Evolutionary conservation across 2,113 vertebrate species (phyloP), one percentile per base, ranked within the genome.

Genomic region (Pseudorhombus dupliciocellatus): DNA sequence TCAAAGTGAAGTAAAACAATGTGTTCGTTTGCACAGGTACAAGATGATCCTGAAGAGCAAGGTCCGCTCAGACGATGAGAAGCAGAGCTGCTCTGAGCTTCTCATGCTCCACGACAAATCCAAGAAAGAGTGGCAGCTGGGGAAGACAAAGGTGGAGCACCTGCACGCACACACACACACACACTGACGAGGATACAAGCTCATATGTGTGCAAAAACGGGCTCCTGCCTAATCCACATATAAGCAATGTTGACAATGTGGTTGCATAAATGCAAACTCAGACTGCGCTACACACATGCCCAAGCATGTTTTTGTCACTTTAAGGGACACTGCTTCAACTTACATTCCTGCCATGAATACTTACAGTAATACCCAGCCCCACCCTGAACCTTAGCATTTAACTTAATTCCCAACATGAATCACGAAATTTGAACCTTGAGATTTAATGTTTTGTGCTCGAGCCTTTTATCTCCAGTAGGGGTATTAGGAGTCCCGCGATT

Each of bases 121-220:
- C 55, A 94, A 85, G 79, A 95, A 79, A 62, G 93, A 94, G 70
- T 97, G 96, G 96, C 95, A 96, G 75, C 62, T 97, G 78, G 96
- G 96, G 30, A 97, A 96, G 88, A 95, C 94, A 63, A 97, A 97
- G 96, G 96, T 97, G 58, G 57, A 71, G 54, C 54, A 48, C 21
- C 4, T 8, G 42, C 3, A 58, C 75, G 75, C 46, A 75, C 63
- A 78, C 57, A 55, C 48, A 51, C 54, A 16, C 40, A 46, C 42
- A 46, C 42, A 15, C 42, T 15, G 42, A 46, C 18, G 42, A 18
- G 15, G 15, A 18, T 46, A 18, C 42, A 46, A 18, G 42, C 16
- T 46, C 42, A 20, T 18, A 46, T 12, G 12, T 37, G 34, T 37
- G 34, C 34, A 37, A 9, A 37, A 12, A 37, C 1, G 9, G 9